Evolutionary conservation across 2,113 vertebrate species (phyloP).

Genomic region (Haemorhous mexicanus): DNA sequence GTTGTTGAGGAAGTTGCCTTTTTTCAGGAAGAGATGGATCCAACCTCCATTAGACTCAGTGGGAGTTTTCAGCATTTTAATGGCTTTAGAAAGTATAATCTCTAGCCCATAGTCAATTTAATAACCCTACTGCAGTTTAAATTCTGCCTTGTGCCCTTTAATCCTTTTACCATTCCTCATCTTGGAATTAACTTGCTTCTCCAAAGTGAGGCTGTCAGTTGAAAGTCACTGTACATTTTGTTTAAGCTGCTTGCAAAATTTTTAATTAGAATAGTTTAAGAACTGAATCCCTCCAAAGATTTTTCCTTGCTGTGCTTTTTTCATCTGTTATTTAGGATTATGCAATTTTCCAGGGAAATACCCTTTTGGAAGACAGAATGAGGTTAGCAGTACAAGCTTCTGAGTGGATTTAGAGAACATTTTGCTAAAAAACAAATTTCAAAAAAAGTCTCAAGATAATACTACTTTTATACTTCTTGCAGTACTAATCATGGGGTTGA

Average conservation of each 20-base stretch:
- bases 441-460: neutral
- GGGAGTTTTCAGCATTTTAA: neutral
- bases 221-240: neutral
- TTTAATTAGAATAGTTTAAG: slow-evolving; percentile 9
- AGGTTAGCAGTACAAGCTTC: slow-evolving; percentile 17
- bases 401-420: neutral
- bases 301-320: neutral
- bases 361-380: slow-evolving; percentile 47
- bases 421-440: neutral
- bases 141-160: neutral
- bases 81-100: neutral
- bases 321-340: slow-evolving; percentile 17
- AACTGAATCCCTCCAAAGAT: slow-evolving; percentile 19
- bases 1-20: neutral
- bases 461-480: neutral
- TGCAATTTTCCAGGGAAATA: slow-evolving; percentile 44
- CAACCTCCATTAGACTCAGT: neutral
- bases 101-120: neutral
- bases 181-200: neutral
- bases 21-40: neutral
- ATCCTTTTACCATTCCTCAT: slow-evolving; percentile 1
- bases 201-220: neutral
- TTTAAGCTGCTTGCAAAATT: slow-evolving; percentile 8
- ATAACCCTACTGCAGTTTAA: neutral
- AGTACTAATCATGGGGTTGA: neutral